Evolutionary conservation across 2,797 vertebrate species (phyloP).

Genomic region (Buceros bicornis): DNA sequence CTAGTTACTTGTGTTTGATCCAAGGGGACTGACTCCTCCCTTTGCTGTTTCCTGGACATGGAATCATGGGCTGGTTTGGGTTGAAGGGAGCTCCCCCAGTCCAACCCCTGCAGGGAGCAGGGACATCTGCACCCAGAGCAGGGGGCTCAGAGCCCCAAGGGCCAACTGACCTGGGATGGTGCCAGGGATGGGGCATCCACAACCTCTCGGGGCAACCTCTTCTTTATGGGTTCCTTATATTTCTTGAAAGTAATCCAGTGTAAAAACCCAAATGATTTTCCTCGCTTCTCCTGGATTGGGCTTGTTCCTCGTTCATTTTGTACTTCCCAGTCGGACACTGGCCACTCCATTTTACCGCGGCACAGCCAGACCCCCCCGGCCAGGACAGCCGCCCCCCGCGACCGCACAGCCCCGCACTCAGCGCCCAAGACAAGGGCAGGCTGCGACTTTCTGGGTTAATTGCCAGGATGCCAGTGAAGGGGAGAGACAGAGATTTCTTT

Average conservation of each 20-base stretch:
- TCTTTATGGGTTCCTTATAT: background rate
- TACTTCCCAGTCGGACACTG: accelerated
- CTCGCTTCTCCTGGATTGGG: background rate
- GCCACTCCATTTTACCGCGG: accelerated
- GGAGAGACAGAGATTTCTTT: constrained; percentile 73
- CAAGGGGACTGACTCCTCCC: background rate
- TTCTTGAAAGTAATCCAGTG: background rate
- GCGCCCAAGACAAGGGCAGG: constrained; percentile 39
- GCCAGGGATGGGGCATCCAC: background rate
- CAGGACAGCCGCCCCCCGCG: accelerated
- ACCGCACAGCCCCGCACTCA: background rate
- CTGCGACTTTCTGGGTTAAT: constrained; percentile 66
- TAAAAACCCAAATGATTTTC: background rate
- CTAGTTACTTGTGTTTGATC: accelerated
- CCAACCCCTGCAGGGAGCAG: too few relatives aligned
- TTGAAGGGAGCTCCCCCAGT: background rate
- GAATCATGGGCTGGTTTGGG: background rate
- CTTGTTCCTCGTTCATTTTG: accelerated
- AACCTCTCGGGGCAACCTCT: background rate
- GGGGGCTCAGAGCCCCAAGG: too few relatives aligned
- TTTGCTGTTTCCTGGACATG: background rate
- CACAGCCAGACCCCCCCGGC: background rate
- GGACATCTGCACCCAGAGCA: too few relatives aligned
- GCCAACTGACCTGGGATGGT: background rate
- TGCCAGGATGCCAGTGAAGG: constrained; percentile 50